Evolutionary conservation across 2,888 invertebrate genomes (phyloP), one percentile per base, ranked within the genome.

Genomic region (Tipula lateralis): DNA sequence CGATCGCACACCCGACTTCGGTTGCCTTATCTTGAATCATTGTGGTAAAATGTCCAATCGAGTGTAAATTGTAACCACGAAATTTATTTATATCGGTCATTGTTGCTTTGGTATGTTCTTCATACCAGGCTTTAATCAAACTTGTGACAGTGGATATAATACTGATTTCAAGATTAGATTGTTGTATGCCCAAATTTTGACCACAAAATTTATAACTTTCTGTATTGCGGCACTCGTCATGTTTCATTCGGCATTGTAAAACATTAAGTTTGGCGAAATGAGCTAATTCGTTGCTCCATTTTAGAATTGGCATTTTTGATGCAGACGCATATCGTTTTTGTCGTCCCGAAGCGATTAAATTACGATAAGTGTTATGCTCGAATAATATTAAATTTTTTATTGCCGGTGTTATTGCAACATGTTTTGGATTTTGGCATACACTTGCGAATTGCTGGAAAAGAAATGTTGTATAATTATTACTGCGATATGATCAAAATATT

Each of bases 21-120:
- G 30, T n/a, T 4, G 83, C 83, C 19, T n/a, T 83, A 5, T 83
- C 83, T 32, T 34, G 30, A 83, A 83, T 7, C 29, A 83, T 29
- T 34, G 34, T 16, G 7, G 83, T 83, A n/a, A 83, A 83, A 83
- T 83, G 83, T 32, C 83, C 83, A 83, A 83, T 83, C 19, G 24
- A 1, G 3, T 66, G 24, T 9, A 24, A 9, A 24, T 66, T 24
- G 12, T 66, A 9, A 0, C 66, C 24, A 3, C 24, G 66, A 66
- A 66, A 66, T 13, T 1, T 24, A 19, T 24, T 19, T 66, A 66
- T 66, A 66, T 66, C 66, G 1, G 1, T 66, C 24, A 66, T 66
- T 24, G 66, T 2, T 24, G 66, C 13, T 66, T 66, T 66, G 2
- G 2, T 19, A 83, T 83, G 16, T 2, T 83, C 83, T 1, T 12